Percentiles rank a stretch among this genome's conserved stretches.
Evolutionary conservation across 2,113 vertebrate species (phyloP).

Genomic region (Origma solitaria): DNA sequence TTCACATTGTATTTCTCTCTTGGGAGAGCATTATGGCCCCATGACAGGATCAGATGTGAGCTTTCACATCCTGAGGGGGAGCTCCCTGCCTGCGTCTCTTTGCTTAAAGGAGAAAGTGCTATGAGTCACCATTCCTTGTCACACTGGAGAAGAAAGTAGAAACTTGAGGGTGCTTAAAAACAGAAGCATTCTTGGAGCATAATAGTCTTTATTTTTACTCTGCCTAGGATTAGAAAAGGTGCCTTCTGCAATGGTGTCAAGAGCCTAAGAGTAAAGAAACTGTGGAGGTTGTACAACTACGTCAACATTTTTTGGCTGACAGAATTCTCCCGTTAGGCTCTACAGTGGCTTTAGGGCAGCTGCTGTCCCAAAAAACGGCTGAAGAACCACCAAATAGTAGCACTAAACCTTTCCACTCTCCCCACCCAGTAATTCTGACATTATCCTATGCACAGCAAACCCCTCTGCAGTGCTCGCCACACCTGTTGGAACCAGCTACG

Average conservation of each 20-base stretch:
- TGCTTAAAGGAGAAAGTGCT: background rate
- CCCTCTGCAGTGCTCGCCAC: constrained; percentile 1
- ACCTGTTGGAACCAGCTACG: constrained; percentile 19
- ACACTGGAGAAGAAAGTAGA: accelerated
- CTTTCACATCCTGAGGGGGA: background rate
- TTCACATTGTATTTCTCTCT: background rate
- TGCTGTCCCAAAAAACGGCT: background rate
- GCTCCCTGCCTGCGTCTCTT: background rate
- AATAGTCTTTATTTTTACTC: background rate
- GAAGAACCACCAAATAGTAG: background rate
- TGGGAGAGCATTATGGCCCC: background rate
- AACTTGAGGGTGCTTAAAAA: background rate
- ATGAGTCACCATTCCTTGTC: background rate
- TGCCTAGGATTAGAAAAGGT: background rate
- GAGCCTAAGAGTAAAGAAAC: background rate
- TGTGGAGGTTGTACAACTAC: background rate
- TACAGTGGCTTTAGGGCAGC: background rate
- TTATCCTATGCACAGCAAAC: background rate
- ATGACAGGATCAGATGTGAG: accelerated
- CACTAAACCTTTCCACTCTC: background rate
- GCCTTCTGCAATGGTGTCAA: accelerated
- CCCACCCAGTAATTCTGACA: background rate
- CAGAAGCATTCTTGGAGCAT: background rate
- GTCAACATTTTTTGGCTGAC: background rate
- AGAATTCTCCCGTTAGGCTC: background rate